phyloP scores from a whole-genome alignment of 2,888 invertebrate genomes.

The Epinotia bilunana region DNA sequence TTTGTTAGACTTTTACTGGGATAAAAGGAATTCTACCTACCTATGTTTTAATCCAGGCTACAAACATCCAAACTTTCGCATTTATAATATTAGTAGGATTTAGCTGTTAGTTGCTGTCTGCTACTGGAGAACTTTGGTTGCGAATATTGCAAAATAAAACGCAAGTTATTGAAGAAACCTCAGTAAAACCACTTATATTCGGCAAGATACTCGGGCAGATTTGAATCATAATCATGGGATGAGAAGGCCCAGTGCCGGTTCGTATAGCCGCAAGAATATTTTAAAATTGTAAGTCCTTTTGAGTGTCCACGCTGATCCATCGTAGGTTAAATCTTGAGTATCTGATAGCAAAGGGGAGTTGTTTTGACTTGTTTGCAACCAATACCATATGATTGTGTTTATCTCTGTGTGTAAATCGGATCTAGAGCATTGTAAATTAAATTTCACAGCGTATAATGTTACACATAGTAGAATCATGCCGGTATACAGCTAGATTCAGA shows the following conservation, averaged over 20 bases:
- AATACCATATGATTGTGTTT: background rate
- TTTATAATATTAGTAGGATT: too few species aligned
- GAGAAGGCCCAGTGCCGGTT: too few species aligned
- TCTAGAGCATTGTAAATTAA: slow-evolving; percentile 53
- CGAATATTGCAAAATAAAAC: background rate
- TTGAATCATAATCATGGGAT: too few species aligned
- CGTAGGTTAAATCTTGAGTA: background rate
- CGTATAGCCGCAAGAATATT: background rate
- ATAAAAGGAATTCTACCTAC: too few species aligned
- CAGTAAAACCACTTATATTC: too few species aligned
- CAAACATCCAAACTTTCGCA: too few species aligned
- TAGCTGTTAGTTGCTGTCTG: background rate
- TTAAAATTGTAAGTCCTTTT: background rate
- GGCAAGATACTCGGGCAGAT: too few species aligned
- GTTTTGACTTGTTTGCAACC: background rate
- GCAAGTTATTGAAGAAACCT: too few species aligned
- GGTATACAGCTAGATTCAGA: background rate
- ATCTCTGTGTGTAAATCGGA: slow-evolving; percentile 22
- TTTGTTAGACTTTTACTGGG: too few species aligned
- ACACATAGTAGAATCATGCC: slow-evolving; percentile 31
- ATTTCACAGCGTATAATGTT: slow-evolving; percentile 56
- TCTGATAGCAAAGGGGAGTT: background rate
- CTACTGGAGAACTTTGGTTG: background rate
- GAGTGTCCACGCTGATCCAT: background rate
- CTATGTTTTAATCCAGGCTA: too few species aligned